These are phyloP conservation scores for Operophtera brumata DNA, from an alignment of 2,888 invertebrate genomes.

Conservation along the genomic window DNA sequence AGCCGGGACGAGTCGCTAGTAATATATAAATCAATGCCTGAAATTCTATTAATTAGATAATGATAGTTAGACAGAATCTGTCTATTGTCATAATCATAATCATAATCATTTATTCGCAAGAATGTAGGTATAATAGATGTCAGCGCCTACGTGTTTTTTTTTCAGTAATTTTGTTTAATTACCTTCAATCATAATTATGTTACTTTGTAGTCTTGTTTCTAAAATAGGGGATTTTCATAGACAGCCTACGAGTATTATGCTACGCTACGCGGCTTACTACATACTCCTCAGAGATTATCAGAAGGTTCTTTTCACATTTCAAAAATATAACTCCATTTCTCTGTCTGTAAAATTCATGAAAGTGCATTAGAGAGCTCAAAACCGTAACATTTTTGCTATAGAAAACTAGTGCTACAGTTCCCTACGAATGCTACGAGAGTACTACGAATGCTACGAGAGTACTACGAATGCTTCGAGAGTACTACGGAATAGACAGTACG, in stretches of 20 bases:
- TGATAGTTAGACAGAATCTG: no score
- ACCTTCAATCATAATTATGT: no score
- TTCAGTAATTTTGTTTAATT: no score
- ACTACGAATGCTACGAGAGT: slow-evolving; percentile 14
- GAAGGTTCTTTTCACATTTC: slow-evolving; percentile 9
- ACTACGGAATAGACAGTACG: no score
- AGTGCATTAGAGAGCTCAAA: slow-evolving; percentile 13
- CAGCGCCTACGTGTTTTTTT: no score
- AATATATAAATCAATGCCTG: no score
- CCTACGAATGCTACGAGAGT: slow-evolving; percentile 19
- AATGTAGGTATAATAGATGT: no score
- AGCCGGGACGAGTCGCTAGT: no score
- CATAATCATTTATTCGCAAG: no score
- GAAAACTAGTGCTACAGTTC: slow-evolving; percentile 11
- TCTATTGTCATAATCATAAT: no score
- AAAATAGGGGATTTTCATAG: neutral
- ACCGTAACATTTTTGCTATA: slow-evolving; percentile 11
- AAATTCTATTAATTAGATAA: no score
- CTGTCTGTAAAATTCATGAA: slow-evolving; percentile 13
- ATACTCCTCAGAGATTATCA: neutral
- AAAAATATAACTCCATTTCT: slow-evolving; percentile 12
- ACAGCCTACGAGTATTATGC: slow-evolving; percentile 8
- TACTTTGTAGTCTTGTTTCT: neutral
- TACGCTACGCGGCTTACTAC: slow-evolving; percentile 4
- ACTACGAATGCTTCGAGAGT: slow-evolving; percentile 14